Conservation (phyloP, 1,140 invertebrate species). For the Bombus consobrinus region DNA sequence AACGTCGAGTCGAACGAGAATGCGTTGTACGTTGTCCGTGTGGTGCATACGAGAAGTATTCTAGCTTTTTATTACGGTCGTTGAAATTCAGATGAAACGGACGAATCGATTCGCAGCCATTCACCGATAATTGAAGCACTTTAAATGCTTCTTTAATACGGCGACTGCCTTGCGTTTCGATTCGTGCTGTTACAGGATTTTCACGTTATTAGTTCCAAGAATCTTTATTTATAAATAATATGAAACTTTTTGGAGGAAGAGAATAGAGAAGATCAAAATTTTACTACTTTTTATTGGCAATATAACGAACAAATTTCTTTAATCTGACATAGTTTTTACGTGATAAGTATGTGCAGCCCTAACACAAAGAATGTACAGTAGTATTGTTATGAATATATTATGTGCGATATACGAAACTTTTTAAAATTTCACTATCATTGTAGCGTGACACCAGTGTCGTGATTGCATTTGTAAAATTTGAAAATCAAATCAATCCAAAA, state of each 20-base stretch:
- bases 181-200: not conserved
- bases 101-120: not conserved
- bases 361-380: not conserved
- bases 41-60: constrained; percentile 33
- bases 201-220: not conserved
- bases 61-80: constrained; percentile 9
- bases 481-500: not conserved
- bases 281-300: not conserved
- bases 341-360: not conserved
- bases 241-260: not conserved
- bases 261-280: not conserved
- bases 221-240: not conserved
- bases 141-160: too few species aligned
- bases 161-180: not conserved
- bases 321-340: not conserved
- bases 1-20: constrained; percentile 13
- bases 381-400: not conserved
- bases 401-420: not conserved
- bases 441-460: not conserved
- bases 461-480: not conserved
- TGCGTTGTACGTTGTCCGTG: constrained; percentile 12
- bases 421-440: not conserved
- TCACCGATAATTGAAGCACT: not conserved
- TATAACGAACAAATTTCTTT: not conserved
- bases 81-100: not conserved